A percentile compares a stretch with the other conserved stretches of the same genome.
phyloP scores from a whole-genome alignment of 2,113 vertebrate genomes.

The Anhinga anhinga region DNA sequence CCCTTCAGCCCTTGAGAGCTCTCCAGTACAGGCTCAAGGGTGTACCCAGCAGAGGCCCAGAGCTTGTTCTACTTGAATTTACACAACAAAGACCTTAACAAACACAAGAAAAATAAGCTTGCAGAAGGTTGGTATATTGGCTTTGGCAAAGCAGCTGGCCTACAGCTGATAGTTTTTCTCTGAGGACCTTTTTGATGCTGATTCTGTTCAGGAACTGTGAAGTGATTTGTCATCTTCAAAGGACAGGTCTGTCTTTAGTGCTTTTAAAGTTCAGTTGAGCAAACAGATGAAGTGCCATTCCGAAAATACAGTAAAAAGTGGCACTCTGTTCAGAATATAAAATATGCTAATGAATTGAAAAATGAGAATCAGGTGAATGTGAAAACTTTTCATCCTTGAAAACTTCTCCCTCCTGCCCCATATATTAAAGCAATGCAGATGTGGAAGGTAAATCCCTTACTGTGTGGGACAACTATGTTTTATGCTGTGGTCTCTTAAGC shows the following conservation, averaged over 20 bases:
- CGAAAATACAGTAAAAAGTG: neutral
- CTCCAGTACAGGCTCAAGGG: rapidly evolving
- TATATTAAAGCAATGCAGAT: neutral
- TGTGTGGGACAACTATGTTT: neutral
- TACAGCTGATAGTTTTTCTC: conserved; percentile 27
- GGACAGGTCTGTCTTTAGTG: neutral
- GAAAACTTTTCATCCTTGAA: conserved; percentile 6
- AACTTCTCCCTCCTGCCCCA: neutral
- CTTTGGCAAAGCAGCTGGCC: conserved; percentile 34
- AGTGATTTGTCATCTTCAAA: conserved; percentile 60
- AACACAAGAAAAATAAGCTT: neutral
- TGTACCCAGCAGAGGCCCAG: rapidly evolving
- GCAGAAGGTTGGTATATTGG: neutral
- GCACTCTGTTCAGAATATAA: neutral
- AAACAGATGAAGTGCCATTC: conserved; percentile 6
- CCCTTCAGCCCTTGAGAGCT: neutral
- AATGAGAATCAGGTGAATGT: conserved; percentile 19
- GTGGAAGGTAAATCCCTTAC: conserved; percentile 14
- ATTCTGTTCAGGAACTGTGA: conserved; percentile 2
- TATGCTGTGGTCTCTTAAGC: neutral
- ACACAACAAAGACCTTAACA: neutral
- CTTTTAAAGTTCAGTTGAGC: conserved; percentile 23
- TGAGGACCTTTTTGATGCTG: conserved; percentile 24
- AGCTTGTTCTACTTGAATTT: neutral
- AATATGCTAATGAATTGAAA: conserved; percentile 16